Conservation (phyloP, 2,888 invertebrate genomes). For the Vesta saturnalis region DNA sequence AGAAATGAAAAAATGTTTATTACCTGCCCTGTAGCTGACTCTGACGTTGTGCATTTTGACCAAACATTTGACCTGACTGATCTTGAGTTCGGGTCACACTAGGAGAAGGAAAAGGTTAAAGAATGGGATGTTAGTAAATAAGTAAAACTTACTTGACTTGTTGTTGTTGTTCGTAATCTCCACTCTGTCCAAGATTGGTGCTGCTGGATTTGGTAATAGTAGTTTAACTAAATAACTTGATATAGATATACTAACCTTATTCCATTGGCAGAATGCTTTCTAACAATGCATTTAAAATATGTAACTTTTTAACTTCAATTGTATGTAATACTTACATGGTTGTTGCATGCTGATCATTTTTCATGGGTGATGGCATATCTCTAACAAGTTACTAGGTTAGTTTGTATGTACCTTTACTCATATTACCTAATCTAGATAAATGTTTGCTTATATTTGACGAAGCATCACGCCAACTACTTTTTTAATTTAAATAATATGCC, state of each 20-base stretch:
- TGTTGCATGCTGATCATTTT: conserved; percentile 13
- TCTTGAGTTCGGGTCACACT: conserved; percentile 24
- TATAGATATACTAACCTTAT: neutral
- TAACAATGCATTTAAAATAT: neutral
- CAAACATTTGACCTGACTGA: conserved; percentile 30
- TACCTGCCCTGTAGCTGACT: conserved; percentile 14
- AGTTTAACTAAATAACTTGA: neutral
- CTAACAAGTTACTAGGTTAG: conserved; percentile 26
- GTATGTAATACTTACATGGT: conserved; percentile 19
- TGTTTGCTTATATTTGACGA: too few relatives aligned
- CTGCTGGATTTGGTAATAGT: neutral
- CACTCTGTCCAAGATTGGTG: neutral
- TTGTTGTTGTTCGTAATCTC: conserved; percentile 6
- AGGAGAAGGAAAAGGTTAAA: conserved; percentile 16
- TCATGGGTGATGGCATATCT: conserved; percentile 33
- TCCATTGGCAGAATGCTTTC: neutral
- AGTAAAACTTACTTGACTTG: neutral
- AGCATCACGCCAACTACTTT: too few relatives aligned
- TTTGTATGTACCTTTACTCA: too few relatives aligned
- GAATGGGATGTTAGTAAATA: neutral
- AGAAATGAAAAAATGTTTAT: conserved; percentile 8
- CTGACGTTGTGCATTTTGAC: conserved; percentile 18
- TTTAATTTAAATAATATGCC: too few relatives aligned
- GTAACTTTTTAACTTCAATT: neutral
- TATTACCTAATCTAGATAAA: too few relatives aligned